Percentiles rank a stretch among this genome's conserved stretches.
These are phyloP conservation scores for Diachrysia chrysitis DNA, from an alignment of 2,888 invertebrate species.

Conservation along the genomic window DNA sequence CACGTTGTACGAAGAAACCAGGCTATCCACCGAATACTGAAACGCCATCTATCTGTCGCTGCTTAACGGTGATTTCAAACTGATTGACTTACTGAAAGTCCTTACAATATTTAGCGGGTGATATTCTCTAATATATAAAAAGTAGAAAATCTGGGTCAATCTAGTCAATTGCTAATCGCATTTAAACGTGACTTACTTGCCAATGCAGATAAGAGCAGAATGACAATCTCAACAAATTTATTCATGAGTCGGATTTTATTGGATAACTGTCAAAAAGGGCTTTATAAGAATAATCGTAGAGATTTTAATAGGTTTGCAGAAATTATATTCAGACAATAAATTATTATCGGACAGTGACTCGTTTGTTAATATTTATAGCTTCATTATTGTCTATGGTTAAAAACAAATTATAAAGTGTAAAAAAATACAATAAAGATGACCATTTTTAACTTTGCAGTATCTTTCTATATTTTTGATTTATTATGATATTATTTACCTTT, in stretches of 20 bases:
- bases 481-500: too few species aligned
- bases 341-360: background rate
- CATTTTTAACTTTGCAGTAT: too few species aligned
- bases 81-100: too few species aligned
- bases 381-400: background rate
- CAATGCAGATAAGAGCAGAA: slow-evolving; percentile 13
- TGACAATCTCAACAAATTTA: slow-evolving; percentile 10
- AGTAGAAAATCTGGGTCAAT: background rate
- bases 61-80: too few species aligned
- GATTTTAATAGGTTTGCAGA: slow-evolving; percentile 10
- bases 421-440: too few species aligned
- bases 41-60: too few species aligned
- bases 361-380: background rate
- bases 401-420: too few species aligned
- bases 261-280: slow-evolving; percentile 12
- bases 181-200: background rate
- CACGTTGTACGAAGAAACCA: too few species aligned
- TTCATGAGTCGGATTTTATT: slow-evolving; percentile 21
- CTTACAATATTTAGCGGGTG: too few species aligned
- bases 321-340: background rate
- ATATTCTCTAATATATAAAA: too few species aligned
- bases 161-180: slow-evolving; percentile 6
- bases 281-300: slow-evolving; percentile 17
- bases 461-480: too few species aligned
- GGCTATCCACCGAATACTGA: too few species aligned